phyloP scores from a whole-genome alignment of 2,888 invertebrate genomes.

The Clivina fossor region DNA sequence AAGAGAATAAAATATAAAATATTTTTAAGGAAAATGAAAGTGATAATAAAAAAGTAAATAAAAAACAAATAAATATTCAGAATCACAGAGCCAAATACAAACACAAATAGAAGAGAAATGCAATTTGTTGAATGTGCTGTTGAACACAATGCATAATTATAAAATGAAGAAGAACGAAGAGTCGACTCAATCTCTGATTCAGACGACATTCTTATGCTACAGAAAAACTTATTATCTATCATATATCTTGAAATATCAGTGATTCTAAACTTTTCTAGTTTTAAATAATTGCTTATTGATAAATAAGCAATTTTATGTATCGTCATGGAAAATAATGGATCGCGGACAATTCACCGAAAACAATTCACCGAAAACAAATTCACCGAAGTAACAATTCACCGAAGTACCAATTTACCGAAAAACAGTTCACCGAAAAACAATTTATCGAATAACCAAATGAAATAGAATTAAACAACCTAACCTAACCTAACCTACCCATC shows the following conservation, averaged over 20 bases:
- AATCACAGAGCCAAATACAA: background rate
- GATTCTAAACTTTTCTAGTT: background rate
- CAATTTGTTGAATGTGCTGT: constrained; percentile 7
- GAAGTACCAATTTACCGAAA: too few species aligned
- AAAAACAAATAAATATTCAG: background rate
- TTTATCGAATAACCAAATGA: too few species aligned
- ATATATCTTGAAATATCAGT: constrained; percentile 8
- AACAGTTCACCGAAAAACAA: too few species aligned
- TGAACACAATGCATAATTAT: constrained; percentile 10
- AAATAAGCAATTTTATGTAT: too few species aligned
- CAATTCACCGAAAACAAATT: too few species aligned
- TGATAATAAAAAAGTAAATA: background rate
- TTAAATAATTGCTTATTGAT: background rate
- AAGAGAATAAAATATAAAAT: too few species aligned
- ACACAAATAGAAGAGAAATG: constrained; percentile 15
- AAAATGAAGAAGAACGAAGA: background rate
- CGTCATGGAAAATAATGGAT: too few species aligned
- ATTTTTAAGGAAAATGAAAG: too few species aligned
- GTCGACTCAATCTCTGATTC: constrained; percentile 5
- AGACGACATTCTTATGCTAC: constrained; percentile 14
- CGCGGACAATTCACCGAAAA: too few species aligned
- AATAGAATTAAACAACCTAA: too few species aligned
- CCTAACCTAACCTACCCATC: too few species aligned
- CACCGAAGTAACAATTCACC: too few species aligned
- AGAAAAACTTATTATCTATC: constrained; percentile 13